A percentile compares a stretch with the other conserved stretches of the same genome.
phyloP scores from a whole-genome alignment of 1,140 invertebrate genomes.

The Trichonephila inaurata region DNA sequence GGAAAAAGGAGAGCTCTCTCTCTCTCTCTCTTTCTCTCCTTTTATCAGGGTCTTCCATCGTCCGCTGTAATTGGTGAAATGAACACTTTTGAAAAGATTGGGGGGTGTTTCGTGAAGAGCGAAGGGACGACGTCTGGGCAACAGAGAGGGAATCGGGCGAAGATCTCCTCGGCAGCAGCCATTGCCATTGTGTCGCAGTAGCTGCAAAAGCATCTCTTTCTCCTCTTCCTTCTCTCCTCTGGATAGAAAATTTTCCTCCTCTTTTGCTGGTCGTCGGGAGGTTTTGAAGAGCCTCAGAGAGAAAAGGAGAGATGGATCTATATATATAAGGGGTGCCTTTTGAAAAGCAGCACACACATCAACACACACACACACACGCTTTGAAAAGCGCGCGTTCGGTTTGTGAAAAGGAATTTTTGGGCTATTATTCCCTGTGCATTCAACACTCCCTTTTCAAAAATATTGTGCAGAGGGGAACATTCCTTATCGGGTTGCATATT shows the following conservation, averaged over 20 bases:
- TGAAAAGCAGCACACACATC: constrained; percentile 52
- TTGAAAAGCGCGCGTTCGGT: constrained; percentile 54
- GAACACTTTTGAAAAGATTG: constrained; percentile 69
- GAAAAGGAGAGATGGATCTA: constrained; percentile 58
- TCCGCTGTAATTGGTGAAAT: constrained; percentile 70
- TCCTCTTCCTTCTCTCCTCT: constrained; percentile 42
- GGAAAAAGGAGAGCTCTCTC: constrained; percentile 22
- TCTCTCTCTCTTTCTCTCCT: too few species aligned
- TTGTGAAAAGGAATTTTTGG: constrained; percentile 69
- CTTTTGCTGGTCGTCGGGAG: constrained; percentile 43
- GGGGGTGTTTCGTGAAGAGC: background rate
- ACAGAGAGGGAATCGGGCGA: constrained; percentile 27
- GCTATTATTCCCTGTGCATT: constrained; percentile 57
- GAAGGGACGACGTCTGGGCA: background rate
- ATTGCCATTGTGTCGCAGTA: constrained; percentile 18
- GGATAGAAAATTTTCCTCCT: constrained; percentile 39
- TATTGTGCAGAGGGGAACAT: constrained; percentile 67
- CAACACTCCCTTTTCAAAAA: constrained; percentile 63
- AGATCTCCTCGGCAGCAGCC: constrained; percentile 1
- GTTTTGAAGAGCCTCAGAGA: constrained; percentile 40
- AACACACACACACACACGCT: constrained; percentile 28
- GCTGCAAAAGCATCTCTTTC: constrained; percentile 60
- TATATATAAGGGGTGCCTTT: constrained; percentile 57
- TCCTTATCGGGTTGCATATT: constrained; percentile 75
- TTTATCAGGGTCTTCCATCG: constrained; percentile 57